Conservation (phyloP, 2,888 invertebrate species). For the Schrankia costaestrigalis region DNA sequence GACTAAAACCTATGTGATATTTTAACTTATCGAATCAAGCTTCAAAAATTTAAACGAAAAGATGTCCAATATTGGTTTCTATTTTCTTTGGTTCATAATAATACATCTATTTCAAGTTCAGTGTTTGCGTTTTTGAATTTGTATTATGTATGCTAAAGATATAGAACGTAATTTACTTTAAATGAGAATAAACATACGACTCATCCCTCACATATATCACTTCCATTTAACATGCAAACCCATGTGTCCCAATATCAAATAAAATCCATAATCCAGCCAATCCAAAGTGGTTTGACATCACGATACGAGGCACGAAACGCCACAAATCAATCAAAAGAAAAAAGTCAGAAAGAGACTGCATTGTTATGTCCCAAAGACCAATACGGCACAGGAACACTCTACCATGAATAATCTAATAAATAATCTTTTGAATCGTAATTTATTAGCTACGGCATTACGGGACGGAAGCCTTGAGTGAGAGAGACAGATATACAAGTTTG, state of each 20-base stretch:
- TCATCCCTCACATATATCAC: conserved; percentile 1
- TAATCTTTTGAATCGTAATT: conserved; percentile 76
- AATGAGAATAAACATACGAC: not conserved
- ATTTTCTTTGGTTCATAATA: no score
- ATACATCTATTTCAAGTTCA: no score
- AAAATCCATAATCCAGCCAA: conserved; percentile 31
- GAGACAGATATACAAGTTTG: conserved; percentile 33
- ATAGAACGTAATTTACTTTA: no score
- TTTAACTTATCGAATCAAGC: no score
- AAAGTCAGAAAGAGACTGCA: conserved; percentile 41
- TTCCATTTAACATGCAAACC: conserved; percentile 24
- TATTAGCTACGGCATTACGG: conserved; percentile 71
- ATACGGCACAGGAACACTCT: conserved; percentile 65
- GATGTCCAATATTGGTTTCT: no score
- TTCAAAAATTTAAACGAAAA: no score
- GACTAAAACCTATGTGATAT: no score
- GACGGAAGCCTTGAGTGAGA: conserved; percentile 66
- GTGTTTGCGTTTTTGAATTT: no score
- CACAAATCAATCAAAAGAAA: conserved; percentile 69
- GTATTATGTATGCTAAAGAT: no score
- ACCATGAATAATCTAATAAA: conserved; percentile 80
- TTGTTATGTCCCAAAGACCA: conserved; percentile 67
- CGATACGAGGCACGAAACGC: conserved; percentile 32
- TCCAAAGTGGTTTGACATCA: conserved; percentile 26
- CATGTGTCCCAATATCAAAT: conserved; percentile 17